Percentiles rank a stretch among this genome's conserved stretches.
These are phyloP conservation scores for Xylota sylvarum DNA, from an alignment of 2,888 invertebrate species.

Conservation along the genomic window DNA sequence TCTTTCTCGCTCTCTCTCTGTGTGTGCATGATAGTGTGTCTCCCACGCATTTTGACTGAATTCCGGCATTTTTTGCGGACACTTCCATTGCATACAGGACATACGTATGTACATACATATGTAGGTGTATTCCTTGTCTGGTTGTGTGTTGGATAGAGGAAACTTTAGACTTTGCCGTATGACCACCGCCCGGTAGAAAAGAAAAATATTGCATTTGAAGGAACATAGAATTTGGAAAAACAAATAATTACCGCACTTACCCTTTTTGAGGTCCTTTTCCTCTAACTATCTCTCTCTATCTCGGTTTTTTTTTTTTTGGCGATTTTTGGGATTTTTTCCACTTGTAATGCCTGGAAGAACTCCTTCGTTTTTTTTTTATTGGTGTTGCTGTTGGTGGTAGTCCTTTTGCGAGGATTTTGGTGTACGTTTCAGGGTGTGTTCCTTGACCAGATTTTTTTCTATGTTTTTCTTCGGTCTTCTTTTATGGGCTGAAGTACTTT, in stretches of 20 bases:
- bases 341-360: constrained; percentile 47
- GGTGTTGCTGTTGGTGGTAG: constrained; percentile 53
- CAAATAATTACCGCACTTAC: constrained; percentile 25
- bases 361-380: constrained; percentile 39
- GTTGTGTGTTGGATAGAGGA: neutral
- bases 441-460: constrained; percentile 48
- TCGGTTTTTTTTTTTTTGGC: constrained; percentile 31
- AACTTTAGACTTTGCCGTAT: constrained; percentile 11
- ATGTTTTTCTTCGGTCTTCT: constrained; percentile 53
- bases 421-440: constrained; percentile 60
- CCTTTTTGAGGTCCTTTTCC: constrained; percentile 10
- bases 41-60: constrained; percentile 55
- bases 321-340: constrained; percentile 25
- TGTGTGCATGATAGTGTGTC: neutral
- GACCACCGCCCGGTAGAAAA: constrained; percentile 65
- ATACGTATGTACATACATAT: constrained; percentile 3
- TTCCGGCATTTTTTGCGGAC: constrained; percentile 57
- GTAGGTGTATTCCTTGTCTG: neutral
- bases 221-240: constrained; percentile 2
- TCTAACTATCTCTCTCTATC: constrained; percentile 1
- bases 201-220: constrained; percentile 35
- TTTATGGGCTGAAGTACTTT: constrained; percentile 26
- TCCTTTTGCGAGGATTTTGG: constrained; percentile 65
- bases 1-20: constrained; percentile 14
- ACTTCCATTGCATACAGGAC: constrained; percentile 37